Evolutionary conservation across 1,140 invertebrate species (phyloP).

Genomic region (Maconellicoccus hirsutus): DNA sequence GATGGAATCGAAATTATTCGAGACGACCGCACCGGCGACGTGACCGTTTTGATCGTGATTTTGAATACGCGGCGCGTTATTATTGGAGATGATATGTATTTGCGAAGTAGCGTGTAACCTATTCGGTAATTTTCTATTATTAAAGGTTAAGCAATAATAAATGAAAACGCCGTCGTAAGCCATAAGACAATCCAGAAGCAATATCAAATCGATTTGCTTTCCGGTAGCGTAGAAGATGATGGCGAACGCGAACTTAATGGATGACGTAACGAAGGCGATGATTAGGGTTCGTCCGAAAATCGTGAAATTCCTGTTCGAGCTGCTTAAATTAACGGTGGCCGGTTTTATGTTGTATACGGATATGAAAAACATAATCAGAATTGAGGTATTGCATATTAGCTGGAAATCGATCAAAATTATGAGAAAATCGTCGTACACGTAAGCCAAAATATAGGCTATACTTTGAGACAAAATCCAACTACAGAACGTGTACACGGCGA

Average conservation of each 20-base stretch:
- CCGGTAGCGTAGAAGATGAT: neutral
- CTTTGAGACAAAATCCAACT: neutral
- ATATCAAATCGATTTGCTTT: neutral
- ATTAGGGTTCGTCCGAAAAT: neutral
- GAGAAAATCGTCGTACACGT: neutral
- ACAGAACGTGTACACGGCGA: neutral
- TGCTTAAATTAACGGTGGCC: neutral
- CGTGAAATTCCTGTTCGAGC: neutral
- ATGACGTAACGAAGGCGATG: neutral
- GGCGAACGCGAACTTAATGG: neutral
- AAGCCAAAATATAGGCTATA: neutral
- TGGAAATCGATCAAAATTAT: neutral
- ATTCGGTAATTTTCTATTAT: neutral
- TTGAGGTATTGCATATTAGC: neutral
- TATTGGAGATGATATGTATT: neutral
- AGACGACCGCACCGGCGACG: no score
- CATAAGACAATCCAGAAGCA: neutral
- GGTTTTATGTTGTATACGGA: neutral
- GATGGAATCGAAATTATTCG: no score
- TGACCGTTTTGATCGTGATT: neutral
- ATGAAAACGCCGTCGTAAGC: neutral
- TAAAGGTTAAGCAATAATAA: constrained; percentile 8
- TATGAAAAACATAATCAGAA: neutral
- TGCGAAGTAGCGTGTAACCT: neutral
- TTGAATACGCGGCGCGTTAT: neutral